Percentiles rank a stretch among this genome's conserved stretches.
phyloP scores from a whole-genome alignment of 2,888 invertebrate species.

The Stenodera caucasica region DNA sequence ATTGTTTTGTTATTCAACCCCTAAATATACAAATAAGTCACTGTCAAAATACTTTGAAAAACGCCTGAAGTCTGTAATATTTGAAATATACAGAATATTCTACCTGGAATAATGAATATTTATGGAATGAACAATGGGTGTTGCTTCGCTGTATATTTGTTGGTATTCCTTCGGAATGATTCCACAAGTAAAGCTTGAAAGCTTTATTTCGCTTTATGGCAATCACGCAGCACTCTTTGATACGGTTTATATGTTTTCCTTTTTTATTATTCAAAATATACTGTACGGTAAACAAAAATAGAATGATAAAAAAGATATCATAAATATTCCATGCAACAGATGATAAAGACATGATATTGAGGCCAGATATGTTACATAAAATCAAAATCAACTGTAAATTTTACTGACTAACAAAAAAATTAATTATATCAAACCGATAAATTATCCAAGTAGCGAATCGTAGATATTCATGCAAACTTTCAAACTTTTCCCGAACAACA shows the following conservation, averaged over 20 bases:
- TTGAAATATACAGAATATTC: conserved; percentile 17
- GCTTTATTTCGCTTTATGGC: conserved; percentile 23
- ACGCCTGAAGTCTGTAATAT: conserved; percentile 10
- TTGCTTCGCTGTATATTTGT: conserved; percentile 17
- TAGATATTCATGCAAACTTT: neutral
- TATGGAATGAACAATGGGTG: conserved; percentile 28
- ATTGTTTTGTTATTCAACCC: neutral
- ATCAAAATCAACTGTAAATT: neutral
- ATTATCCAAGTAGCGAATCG: too few species aligned
- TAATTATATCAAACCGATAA: too few species aligned
- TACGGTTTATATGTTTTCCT: neutral
- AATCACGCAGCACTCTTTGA: conserved; percentile 19
- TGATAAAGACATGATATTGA: neutral
- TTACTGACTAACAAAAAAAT: too few species aligned
- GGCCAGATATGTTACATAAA: neutral
- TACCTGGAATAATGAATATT: conserved; percentile 29
- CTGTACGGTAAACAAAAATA: neutral
- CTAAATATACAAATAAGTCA: neutral
- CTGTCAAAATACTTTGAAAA: conserved; percentile 16
- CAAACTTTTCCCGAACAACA: neutral
- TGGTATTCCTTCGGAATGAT: conserved; percentile 22
- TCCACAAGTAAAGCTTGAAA: conserved; percentile 15
- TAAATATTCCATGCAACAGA: neutral
- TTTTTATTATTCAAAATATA: neutral
- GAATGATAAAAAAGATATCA: neutral